A percentile compares a stretch with the other conserved stretches of the same genome.
These are phyloP conservation scores for Geophilus truncorum DNA, from an alignment of 2,888 invertebrate genomes.

Conservation along the genomic window DNA sequence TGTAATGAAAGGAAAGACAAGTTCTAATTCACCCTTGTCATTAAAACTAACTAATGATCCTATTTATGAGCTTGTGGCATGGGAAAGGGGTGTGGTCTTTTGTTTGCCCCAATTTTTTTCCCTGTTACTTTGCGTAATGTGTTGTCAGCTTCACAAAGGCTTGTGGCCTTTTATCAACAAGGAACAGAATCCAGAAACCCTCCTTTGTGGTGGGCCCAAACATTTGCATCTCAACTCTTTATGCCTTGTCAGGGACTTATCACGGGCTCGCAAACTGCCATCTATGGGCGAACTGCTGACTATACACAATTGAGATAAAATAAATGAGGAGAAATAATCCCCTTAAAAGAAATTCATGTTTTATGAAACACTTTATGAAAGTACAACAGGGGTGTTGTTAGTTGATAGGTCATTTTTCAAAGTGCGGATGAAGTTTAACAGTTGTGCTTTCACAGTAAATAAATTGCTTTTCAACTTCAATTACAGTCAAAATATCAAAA, in stretches of 20 bases:
- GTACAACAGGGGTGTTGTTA: too few relatives aligned
- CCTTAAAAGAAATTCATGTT: background rate
- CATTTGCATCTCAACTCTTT: slow-evolving; percentile 16
- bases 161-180: background rate
- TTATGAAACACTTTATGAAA: background rate
- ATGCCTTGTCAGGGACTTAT: background rate
- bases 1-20: background rate
- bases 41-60: background rate
- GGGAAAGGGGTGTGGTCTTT: slow-evolving; percentile 6
- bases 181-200: background rate
- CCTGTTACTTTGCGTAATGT: background rate
- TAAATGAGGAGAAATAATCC: background rate
- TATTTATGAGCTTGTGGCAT: slow-evolving; percentile 3
- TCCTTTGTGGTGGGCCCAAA: slow-evolving; percentile 1
- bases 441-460: too few relatives aligned
- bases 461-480: too few relatives aligned
- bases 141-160: slow-evolving; percentile 4
- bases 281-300: background rate
- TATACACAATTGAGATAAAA: background rate
- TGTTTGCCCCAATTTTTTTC: background rate
- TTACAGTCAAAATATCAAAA: too few relatives aligned
- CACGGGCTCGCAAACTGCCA: background rate
- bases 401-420: too few relatives aligned
- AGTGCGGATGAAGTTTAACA: too few relatives aligned
- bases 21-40: background rate